Evolutionary conservation across 2,797 vertebrate species (phyloP), one percentile per base, ranked within the genome.

Genomic region (Austrolebias charrua): DNA sequence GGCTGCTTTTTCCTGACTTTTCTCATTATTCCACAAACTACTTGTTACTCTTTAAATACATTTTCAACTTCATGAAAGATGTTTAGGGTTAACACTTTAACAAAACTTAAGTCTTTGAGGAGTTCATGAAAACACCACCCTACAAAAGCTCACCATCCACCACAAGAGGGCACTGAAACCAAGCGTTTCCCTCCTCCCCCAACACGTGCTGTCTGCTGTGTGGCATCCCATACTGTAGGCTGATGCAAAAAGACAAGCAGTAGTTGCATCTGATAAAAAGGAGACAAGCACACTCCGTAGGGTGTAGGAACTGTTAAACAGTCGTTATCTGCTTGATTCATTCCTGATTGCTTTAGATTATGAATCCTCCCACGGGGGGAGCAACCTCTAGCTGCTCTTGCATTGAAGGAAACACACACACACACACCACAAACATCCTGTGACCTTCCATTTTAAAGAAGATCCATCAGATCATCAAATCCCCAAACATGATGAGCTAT

Each of bases 131-230:
- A 6, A 15, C 35, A 8, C 38, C 38, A 16, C 52, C 43, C 28
- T 60, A 58, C 60, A 60, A 77, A 61, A 55, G 29, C 31, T 44
- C 13, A 20, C 0, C 14, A 16, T 65, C 35, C 0, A 18, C 90
- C 92, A 93, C 89, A 70, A 91, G 93, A 92, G 93, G 87, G 90
- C 92, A 92, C 89, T 93, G 88, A 82, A 90, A 88, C 77, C 91
- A 90, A 92, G 88, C 89, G 48, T 74, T 89, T 87, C 69, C 55
- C 35, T 15, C 58, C 62, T 3, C 38, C 38, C 33, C 33, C 33
- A 35, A 7, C 9, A 42, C 44, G 1, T 11, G 51, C 5, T 33
- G 51, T 50, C 62, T 60, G 54, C 70, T 83, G 82, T 85, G 86
- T 89, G 85, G 80, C 86, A 85, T 82, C 84, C 76, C 77, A 68